A percentile compares a stretch with the other conserved stretches of the same genome.
Evolutionary conservation across 2,797 vertebrate species (phyloP).

Genomic region (Phaenicophaeus curvirostris): DNA sequence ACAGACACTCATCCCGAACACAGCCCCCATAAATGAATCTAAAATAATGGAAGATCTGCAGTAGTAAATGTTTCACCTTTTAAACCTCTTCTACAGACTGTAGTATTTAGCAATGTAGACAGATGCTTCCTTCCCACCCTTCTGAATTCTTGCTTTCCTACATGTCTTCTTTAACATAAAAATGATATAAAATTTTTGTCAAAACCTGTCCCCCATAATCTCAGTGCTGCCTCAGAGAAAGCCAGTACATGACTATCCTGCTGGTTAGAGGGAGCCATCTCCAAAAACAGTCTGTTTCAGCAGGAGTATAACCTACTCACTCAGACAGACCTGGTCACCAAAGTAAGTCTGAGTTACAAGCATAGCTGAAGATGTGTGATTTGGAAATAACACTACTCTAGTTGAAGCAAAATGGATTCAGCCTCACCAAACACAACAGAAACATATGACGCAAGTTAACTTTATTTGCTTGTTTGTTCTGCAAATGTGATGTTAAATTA

Average conservation of each 20-base stretch:
- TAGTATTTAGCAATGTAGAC: background rate
- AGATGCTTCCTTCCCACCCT: background rate
- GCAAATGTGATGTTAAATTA: background rate
- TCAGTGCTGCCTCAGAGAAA: background rate
- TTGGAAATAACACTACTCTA: background rate
- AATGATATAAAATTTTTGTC: background rate
- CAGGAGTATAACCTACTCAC: background rate
- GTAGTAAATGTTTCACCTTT: background rate
- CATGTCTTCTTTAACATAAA: background rate
- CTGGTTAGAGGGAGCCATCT: background rate
- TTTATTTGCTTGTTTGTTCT: background rate
- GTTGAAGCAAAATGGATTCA: background rate
- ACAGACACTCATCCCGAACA: background rate
- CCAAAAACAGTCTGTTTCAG: background rate
- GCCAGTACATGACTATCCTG: background rate
- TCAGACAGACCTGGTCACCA: background rate
- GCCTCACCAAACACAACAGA: background rate
- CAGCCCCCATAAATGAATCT: background rate
- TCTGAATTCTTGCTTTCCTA: background rate
- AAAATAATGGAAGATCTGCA: background rate
- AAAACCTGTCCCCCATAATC: background rate
- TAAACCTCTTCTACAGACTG: background rate
- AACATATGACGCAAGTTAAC: background rate
- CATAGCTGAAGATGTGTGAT: background rate
- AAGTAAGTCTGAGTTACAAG: background rate